phyloP scores from a whole-genome alignment of 2,797 vertebrate species.

The Lithobates pipiens region DNA sequence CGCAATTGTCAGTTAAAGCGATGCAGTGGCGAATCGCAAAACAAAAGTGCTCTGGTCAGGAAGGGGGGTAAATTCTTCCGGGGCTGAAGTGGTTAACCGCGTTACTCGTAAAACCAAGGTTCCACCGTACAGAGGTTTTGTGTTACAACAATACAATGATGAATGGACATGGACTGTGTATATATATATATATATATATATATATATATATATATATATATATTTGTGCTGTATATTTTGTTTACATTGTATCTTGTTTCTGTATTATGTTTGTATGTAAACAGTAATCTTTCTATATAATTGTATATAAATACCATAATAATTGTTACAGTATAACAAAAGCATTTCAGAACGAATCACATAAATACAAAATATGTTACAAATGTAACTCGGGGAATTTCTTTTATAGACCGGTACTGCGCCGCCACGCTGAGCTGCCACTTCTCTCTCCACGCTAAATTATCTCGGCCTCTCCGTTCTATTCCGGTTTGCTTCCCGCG shows the following conservation, averaged over 20 bases:
- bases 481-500: constrained; percentile 15
- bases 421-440: neutral
- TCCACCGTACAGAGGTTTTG: too few relatives aligned
- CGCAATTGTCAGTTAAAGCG: too few relatives aligned
- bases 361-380: neutral
- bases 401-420: neutral
- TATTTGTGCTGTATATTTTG: neutral
- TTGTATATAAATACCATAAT: neutral
- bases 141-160: too few relatives aligned
- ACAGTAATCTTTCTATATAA: neutral
- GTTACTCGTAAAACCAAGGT: too few relatives aligned
- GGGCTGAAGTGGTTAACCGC: too few relatives aligned
- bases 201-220: too few relatives aligned
- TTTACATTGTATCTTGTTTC: neutral
- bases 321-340: neutral
- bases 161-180: too few relatives aligned
- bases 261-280: neutral
- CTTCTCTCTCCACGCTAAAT: constrained; percentile 5
- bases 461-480: constrained; percentile 6
- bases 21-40: too few relatives aligned
- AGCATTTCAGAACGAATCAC: neutral
- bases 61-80: too few relatives aligned
- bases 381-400: neutral
- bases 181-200: too few relatives aligned
- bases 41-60: too few relatives aligned